Base-by-base conservation (phyloP, 2,113 vertebrate species). In the Scolopax mira region DNA sequence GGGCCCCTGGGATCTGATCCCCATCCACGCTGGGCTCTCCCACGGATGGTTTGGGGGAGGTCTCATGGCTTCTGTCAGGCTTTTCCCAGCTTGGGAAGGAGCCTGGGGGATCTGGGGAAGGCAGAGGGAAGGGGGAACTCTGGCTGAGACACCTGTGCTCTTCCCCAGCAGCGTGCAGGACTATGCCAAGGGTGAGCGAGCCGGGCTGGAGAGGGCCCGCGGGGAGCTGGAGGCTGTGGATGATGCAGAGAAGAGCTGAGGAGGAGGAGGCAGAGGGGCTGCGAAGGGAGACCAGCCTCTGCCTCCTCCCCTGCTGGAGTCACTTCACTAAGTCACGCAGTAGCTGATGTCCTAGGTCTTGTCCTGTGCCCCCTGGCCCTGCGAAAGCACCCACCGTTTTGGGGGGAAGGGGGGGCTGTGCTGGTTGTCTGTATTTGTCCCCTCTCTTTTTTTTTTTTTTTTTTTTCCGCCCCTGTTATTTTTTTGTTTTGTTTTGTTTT, bases 171-270 rank as follows among this genome's bases (percentile, higher is more conserved):
- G 96, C 3, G 9, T 67, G 24, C 96, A 79, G 90, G 97, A 98
- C 73, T 97, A 92, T 83, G 90, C 97, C 3, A 93, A 95, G 84
- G 90, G 54, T 3, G 95, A 97, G 13, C 88, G 74, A 87, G 95
- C 94, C 0, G 94, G 92, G 24, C 90, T 6, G 0, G 97, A 94
- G 42, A 22, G 92, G 54, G 70, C 27, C 16, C 94, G 1, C 0
- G 39, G 80, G 74, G 97, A 97, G 84, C 88, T 91, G 3, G 98
- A 97, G 91, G 97, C 96, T 57, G 86, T 22, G 31, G 97, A 97
- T 0, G 97, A 97, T 9, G 71, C 79, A 7, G 98, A 98, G 90
- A 97, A 97, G 97, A 97, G 97, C 89, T 91, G 90, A 97, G 88
- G 42, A 62, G 28, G 44, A 35, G 15, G 19, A 70, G 30, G 61